A percentile compares a stretch with the other conserved stretches of the same genome.
Conservation (phyloP, 2,888 invertebrate genomes). For the Cephus sareptanus region DNA sequence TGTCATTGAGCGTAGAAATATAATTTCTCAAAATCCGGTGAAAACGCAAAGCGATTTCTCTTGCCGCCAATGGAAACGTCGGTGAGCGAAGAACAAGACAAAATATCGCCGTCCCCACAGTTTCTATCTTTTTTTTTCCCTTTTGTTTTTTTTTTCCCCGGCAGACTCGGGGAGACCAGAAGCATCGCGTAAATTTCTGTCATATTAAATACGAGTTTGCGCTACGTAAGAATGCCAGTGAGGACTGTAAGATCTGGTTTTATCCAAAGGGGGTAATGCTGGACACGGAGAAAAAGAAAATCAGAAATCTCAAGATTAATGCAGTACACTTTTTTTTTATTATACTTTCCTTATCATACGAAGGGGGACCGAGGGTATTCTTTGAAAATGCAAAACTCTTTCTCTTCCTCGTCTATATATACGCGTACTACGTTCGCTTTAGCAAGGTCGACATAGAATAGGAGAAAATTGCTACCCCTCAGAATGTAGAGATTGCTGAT, state of each 20-base stretch:
- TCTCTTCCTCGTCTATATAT: not conserved
- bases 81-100: not conserved
- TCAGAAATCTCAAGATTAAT: not conserved
- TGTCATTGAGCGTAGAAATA: not conserved
- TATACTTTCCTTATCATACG: not conserved
- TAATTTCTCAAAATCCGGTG: not conserved
- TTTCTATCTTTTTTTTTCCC: not conserved
- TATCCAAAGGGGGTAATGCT: not conserved
- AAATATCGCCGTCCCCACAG: not conserved
- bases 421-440: not conserved
- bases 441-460: not conserved
- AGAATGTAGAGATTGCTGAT: not conserved
- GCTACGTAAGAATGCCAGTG: not conserved
- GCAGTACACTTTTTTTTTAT: not conserved
- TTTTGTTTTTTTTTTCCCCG: not conserved
- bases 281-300: not conserved
- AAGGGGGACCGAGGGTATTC: conserved; percentile 31
- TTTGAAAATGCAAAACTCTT: conserved; percentile 53
- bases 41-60: not conserved
- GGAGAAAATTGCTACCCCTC: not conserved
- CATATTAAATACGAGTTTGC: not conserved
- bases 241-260: not conserved
- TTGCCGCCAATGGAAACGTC: not conserved
- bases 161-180: not conserved
- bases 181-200: not conserved